phyloP scores from a whole-genome alignment of 2,888 invertebrate species.

The Stegophylla sp. region DNA sequence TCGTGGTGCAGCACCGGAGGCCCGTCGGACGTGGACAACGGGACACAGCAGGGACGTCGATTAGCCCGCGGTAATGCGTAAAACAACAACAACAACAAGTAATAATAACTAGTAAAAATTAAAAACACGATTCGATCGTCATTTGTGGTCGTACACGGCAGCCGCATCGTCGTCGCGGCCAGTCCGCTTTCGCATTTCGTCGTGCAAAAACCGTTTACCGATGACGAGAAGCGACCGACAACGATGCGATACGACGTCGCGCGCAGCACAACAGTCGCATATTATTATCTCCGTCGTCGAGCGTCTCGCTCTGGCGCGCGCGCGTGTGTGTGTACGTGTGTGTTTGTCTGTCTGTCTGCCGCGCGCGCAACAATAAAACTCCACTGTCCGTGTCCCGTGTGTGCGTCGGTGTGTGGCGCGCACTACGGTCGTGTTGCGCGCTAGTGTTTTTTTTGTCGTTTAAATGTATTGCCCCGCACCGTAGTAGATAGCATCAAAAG shows the following conservation, averaged over 20 bases:
- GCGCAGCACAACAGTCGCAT: constrained; percentile 5
- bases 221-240: background rate
- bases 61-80: no score
- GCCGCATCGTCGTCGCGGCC: background rate
- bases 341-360: no score
- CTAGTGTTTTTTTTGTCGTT: background rate
- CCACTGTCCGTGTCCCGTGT: background rate
- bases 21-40: background rate
- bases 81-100: background rate
- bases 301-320: no score
- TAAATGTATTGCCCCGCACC: no score
- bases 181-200: constrained; percentile 20
- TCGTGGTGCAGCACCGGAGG: background rate
- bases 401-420: no score
- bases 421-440: background rate
- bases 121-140: no score
- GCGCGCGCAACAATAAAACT: background rate
- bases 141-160: background rate
- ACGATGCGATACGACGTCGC: background rate
- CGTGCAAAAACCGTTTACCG: constrained; percentile 10
- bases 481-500: no score
- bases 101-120: no score
- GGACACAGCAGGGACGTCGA: no score
- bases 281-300: background rate
- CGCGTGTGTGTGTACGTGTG: background rate